These are phyloP conservation scores for Phrynocephalus versicolor DNA, from an alignment of 2,113 vertebrate species.

Conservation along the genomic window DNA sequence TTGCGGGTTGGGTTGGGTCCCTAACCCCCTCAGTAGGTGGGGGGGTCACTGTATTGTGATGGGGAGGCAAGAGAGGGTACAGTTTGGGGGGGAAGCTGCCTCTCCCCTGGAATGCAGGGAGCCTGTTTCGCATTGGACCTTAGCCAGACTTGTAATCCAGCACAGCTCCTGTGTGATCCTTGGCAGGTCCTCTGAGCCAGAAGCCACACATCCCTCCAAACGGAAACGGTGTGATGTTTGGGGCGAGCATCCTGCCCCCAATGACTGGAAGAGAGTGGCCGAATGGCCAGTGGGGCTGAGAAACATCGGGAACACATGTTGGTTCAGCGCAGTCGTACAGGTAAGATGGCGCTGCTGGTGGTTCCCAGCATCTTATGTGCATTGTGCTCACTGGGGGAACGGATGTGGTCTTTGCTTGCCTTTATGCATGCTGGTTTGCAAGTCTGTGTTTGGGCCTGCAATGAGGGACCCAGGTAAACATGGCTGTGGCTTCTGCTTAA, in stretches of 20 bases:
- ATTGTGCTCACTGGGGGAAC: neutral
- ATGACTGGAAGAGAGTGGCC: conserved; percentile 85
- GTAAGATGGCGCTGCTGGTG: conserved; percentile 59
- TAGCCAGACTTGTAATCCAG: accelerated
- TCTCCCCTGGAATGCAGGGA: neutral
- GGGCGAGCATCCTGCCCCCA: conserved; percentile 82
- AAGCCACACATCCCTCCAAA: conserved; percentile 84
- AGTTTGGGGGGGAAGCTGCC: neutral
- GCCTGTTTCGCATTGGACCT: accelerated
- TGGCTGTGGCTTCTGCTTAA: neutral
- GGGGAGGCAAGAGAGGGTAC: neutral
- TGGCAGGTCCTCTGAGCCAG: conserved; percentile 81
- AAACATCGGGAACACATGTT: conserved; percentile 96
- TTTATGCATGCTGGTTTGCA: neutral
- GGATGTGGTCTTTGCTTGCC: too few species aligned
- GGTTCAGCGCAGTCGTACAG: conserved; percentile 99
- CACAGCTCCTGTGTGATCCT: accelerated
- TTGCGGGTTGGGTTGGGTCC: too few species aligned
- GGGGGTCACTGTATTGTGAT: neutral
- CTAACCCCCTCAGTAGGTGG: too few species aligned
- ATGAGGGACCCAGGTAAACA: too few species aligned
- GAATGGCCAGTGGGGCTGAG: conserved; percentile 94
- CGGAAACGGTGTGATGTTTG: conserved; percentile 89
- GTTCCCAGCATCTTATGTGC: neutral
- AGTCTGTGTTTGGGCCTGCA: neutral